Conservation (phyloP, 1,140 invertebrate genomes). For the Neodiprion lecontei region DNA sequence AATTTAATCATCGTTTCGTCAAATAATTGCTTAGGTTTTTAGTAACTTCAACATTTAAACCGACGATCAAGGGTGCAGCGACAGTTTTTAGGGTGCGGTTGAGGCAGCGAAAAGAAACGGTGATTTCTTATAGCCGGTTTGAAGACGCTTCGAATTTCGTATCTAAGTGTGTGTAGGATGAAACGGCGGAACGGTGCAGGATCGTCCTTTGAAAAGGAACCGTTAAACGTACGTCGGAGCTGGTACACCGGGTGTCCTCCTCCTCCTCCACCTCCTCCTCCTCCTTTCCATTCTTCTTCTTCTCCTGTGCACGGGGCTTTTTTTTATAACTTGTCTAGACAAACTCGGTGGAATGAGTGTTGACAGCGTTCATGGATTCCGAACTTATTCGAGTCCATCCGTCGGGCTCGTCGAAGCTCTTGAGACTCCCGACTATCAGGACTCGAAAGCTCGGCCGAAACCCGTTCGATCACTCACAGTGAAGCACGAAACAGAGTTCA, state of each 20-base stretch:
- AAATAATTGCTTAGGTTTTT: neutral
- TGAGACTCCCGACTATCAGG: too few species aligned
- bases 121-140: conserved; percentile 7
- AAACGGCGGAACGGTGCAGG: conserved; percentile 1
- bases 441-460: too few species aligned
- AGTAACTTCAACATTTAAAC: neutral
- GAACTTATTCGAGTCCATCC: too few species aligned
- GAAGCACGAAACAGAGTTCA: too few species aligned
- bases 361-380: too few species aligned
- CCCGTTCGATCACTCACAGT: too few species aligned
- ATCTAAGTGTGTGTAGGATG: neutral
- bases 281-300: too few species aligned
- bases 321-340: too few species aligned
- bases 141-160: conserved; percentile 5
- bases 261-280: too few species aligned
- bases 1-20: neutral
- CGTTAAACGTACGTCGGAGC: neutral
- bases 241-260: neutral
- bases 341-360: too few species aligned
- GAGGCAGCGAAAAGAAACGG: neutral
- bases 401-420: too few species aligned
- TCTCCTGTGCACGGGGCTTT: too few species aligned
- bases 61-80: neutral
- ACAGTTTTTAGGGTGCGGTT: neutral
- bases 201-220: neutral